These are phyloP conservation scores for Drosophila sp. DNA, from an alignment of 1,140 invertebrate species.

Conservation along the genomic window DNA sequence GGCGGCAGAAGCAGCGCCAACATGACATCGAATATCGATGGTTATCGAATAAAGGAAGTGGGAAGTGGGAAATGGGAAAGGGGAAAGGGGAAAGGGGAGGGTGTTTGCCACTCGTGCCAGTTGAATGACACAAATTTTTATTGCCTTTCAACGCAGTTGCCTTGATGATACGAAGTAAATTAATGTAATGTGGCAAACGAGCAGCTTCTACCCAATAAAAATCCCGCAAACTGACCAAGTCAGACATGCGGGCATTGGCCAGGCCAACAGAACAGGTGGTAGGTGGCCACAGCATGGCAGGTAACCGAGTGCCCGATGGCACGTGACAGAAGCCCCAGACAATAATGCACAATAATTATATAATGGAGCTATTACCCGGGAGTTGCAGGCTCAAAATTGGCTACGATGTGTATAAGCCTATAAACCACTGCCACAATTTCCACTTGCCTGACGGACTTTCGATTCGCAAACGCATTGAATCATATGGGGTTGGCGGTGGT, in stretches of 20 bases:
- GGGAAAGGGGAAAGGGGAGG: background rate
- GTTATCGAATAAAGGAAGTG: constrained; percentile 17
- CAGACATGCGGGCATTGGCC: constrained; percentile 6
- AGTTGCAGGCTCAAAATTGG: constrained; percentile 54
- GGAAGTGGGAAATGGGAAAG: background rate
- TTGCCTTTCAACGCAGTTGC: constrained; percentile 64
- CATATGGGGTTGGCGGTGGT: no score
- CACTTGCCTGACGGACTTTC: constrained; percentile 65
- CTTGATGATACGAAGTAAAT: constrained; percentile 40
- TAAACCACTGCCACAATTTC: constrained; percentile 59
- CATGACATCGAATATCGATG: constrained; percentile 59
- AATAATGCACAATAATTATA: constrained; percentile 81
- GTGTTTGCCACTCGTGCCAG: constrained; percentile 16
- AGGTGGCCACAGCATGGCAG: constrained; percentile 34
- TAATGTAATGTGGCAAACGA: constrained; percentile 54
- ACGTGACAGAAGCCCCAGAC: constrained; percentile 32
- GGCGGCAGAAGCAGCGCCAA: background rate
- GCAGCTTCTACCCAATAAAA: constrained; percentile 42
- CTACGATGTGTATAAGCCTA: constrained; percentile 53
- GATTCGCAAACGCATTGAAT: constrained; percentile 61
- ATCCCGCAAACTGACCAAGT: constrained; percentile 33
- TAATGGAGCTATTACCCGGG: constrained; percentile 75
- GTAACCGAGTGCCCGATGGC: constrained; percentile 16
- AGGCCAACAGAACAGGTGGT: constrained; percentile 1
- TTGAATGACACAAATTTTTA: constrained; percentile 79